Evolutionary conservation across 2,113 vertebrate genomes (phyloP).

Genomic region (Cepphus grylle): DNA sequence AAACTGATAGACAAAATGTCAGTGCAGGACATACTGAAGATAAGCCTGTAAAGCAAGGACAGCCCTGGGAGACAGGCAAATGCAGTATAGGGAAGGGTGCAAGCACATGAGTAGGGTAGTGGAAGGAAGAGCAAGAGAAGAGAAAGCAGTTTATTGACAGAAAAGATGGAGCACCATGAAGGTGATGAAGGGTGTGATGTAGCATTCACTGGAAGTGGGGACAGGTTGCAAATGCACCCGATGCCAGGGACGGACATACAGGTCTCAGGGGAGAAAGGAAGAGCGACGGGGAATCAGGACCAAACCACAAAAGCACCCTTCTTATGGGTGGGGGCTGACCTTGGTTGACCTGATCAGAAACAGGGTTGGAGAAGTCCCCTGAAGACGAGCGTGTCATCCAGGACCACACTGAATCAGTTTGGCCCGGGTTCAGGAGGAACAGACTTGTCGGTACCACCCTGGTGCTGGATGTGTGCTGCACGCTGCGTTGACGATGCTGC

Average conservation of each 20-base stretch:
- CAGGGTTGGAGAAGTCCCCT: not conserved
- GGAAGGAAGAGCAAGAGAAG: not conserved
- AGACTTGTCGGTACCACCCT: not conserved
- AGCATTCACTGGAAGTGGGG: not conserved
- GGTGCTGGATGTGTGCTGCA: not conserved
- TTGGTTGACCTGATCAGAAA: not conserved
- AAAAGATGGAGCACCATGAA: not conserved
- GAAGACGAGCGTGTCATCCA: rapidly evolving
- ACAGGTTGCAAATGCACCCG: rapidly evolving
- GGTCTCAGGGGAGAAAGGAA: not conserved
- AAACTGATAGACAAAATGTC: not conserved
- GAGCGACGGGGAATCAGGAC: not conserved
- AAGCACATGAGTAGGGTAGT: not conserved
- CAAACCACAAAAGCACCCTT: rapidly evolving
- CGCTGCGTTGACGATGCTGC: not conserved
- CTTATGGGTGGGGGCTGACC: not conserved
- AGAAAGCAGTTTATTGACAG: not conserved
- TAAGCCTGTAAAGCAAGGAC: not conserved
- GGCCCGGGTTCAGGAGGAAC: not conserved
- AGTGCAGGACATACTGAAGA: rapidly evolving
- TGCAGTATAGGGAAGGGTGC: not conserved
- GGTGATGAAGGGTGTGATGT: not conserved
- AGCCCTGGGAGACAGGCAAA: not conserved
- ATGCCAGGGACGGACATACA: rapidly evolving
- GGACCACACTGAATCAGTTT: rapidly evolving